Conservation (phyloP, 1,140 invertebrate species). For the Homalodisca vitripennis region DNA sequence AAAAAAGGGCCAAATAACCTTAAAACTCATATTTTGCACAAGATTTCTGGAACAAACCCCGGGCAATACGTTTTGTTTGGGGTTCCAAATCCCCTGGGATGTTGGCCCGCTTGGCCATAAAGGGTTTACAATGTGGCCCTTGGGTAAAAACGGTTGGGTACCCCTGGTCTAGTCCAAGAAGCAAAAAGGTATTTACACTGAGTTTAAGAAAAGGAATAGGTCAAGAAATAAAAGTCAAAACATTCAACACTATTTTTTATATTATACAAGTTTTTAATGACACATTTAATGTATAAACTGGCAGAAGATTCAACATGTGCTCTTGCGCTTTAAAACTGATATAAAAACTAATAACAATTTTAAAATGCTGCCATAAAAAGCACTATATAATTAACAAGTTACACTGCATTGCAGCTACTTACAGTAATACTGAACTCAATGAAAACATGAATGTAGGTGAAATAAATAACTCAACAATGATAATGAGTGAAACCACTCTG, state of each 20-base stretch:
- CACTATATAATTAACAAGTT: slow-evolving; percentile 21
- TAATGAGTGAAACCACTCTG: not conserved
- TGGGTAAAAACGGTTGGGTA: no score
- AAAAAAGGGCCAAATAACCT: no score
- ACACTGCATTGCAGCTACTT: slow-evolving; percentile 27
- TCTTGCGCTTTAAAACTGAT: not conserved
- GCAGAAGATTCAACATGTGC: slow-evolving; percentile 16
- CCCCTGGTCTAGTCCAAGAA: no score
- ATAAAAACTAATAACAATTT: slow-evolving; percentile 28
- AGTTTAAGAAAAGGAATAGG: no score
- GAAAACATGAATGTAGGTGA: not conserved
- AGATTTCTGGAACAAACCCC: no score
- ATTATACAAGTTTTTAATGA: slow-evolving; percentile 13
- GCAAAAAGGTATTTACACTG: no score
- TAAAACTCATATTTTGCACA: no score
- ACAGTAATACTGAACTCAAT: slow-evolving; percentile 11
- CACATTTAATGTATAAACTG: slow-evolving; percentile 25
- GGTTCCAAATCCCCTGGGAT: no score
- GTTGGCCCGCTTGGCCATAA: no score
- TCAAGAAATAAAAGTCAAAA: no score
- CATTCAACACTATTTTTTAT: slow-evolving; percentile 1
- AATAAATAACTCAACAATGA: slow-evolving; percentile 20
- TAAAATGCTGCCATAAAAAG: slow-evolving; percentile 1
- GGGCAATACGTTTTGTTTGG: no score
- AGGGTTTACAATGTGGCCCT: no score